These are phyloP conservation scores for Edolisoma coerulescens DNA, from an alignment of 2,113 vertebrate genomes.

Conservation along the genomic window DNA sequence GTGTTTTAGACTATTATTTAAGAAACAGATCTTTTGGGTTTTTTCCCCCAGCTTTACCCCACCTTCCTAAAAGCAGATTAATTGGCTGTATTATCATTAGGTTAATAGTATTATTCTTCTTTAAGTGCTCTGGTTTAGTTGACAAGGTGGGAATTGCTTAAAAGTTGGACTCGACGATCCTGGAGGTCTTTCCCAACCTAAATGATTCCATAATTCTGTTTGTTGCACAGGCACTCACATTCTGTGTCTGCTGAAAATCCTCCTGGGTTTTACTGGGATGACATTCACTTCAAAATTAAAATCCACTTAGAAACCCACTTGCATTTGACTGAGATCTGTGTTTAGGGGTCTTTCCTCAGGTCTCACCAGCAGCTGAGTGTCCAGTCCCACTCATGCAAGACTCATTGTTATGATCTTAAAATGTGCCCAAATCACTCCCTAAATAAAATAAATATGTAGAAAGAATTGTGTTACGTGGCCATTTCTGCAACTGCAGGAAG, in stretches of 20 bases:
- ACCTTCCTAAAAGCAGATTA: background rate
- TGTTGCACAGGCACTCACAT: background rate
- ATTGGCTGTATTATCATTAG: background rate
- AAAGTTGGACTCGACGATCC: background rate
- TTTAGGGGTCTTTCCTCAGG: background rate
- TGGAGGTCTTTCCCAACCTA: background rate
- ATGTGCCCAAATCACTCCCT: too few species aligned
- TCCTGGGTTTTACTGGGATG: background rate
- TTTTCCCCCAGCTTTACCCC: fast-evolving
- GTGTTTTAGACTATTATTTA: background rate
- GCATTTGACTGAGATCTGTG: background rate
- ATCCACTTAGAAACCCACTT: background rate
- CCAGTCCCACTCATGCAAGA: background rate
- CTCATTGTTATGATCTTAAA: background rate
- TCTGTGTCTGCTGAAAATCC: background rate
- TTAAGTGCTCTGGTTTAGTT: background rate
- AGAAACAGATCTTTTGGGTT: background rate
- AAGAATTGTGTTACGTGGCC: background rate
- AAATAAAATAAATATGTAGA: background rate
- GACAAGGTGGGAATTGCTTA: background rate
- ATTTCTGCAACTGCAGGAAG: background rate
- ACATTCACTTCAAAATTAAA: background rate
- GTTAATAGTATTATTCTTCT: background rate
- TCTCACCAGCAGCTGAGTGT: background rate
- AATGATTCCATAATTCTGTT: background rate